Evolutionary conservation across 2,888 invertebrate genomes (phyloP), one percentile per base, ranked within the genome.

Genomic region (Noctua pronuba): DNA sequence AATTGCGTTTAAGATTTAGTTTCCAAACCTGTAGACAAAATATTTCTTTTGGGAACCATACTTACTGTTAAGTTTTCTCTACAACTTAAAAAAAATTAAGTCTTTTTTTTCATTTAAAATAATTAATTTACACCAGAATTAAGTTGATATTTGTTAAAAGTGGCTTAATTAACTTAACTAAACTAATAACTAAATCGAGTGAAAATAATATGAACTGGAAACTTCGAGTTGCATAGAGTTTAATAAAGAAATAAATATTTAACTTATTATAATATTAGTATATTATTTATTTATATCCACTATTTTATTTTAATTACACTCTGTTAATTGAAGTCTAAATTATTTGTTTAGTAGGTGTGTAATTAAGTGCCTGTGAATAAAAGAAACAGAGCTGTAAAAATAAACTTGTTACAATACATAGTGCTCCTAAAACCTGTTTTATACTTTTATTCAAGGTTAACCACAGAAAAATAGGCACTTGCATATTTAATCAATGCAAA

Each of bases 401-500:
- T 1, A 4, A n/a, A n/a, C 0, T 3, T 7, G 41, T 18, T 41
- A 65, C 8, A 28, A 65, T 28, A 41, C 41, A 65, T 65, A 65
- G 65, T 65, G 41, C 18, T 65, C n/a, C 18, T 41, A 41, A 41
- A 65, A 65, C 65, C 41, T 41, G 65, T 65, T 41, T 4, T 65
- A 65, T 28, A 41, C 28, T 41, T 65, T 28, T 41, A 28, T n/a
- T 31, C 65, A 65, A 41, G 41, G 65, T n/a, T 4, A 65, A n/a
- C 16, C n/a, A 65, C 41, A 65, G 38, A 65, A 65, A 58, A 65
- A 16, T n/a, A 38, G 64, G 13, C 64, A 41, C 38, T 65, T 65
- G 38, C 10, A 64, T 64, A 38, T n/a, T n/a, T n/a, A 64, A 64
- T 38, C 35, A 38, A 64, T 38, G 64, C 38, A 64, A 64, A 65